Evolutionary conservation across 2,888 invertebrate species (phyloP).

Genomic region (Neria commutata): DNA sequence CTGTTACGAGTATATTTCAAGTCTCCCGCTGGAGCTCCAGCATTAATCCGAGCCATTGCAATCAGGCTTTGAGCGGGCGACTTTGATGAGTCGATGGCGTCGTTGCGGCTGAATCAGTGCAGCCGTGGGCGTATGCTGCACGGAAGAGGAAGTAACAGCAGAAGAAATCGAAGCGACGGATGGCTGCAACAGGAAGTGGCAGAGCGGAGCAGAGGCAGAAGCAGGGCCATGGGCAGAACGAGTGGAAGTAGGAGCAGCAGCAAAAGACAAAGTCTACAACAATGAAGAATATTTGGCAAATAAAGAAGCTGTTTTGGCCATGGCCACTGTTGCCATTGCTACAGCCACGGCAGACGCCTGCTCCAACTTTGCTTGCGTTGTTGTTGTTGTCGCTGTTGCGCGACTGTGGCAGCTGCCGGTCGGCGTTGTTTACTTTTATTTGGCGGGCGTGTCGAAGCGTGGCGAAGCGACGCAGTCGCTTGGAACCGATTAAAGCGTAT

Average conservation of each 20-base stretch:
- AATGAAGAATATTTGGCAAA: no score
- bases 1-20: no score
- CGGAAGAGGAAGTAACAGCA: not conserved
- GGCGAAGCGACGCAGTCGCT: conserved; percentile 40
- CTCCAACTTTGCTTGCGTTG: no score
- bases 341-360: no score
- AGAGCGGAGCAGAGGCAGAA: no score
- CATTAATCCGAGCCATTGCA: conserved; percentile 51
- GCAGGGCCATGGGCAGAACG: no score
- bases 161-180: no score
- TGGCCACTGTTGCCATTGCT: not conserved
- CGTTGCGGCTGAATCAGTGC: not conserved
- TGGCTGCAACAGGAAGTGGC: no score
- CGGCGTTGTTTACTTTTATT: conserved; percentile 30
- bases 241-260: no score
- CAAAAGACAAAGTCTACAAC: not conserved
- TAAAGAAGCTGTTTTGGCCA: not conserved
- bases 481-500: conserved; percentile 54
- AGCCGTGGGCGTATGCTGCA: not conserved
- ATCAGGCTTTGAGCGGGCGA: conserved; percentile 37
- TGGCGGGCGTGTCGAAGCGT: not conserved
- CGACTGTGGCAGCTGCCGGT: no score
- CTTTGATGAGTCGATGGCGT: conserved; percentile 1
- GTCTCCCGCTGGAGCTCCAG: no score
- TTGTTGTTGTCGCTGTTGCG: not conserved